A percentile compares a stretch with the other conserved stretches of the same genome.
Conservation (phyloP, 2,797 vertebrate species). For the Chromis chromis region DNA sequence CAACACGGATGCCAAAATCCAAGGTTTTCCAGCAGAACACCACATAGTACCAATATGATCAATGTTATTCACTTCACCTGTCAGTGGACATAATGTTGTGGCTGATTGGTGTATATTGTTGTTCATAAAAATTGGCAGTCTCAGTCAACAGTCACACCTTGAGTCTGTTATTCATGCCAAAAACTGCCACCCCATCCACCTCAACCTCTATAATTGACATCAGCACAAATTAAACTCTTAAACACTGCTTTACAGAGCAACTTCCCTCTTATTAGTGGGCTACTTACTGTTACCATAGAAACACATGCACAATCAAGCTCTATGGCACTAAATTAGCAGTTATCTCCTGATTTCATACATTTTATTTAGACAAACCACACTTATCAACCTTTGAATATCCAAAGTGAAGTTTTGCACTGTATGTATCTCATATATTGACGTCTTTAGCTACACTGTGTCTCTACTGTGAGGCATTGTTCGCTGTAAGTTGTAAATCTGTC, state of each 20-base stretch:
- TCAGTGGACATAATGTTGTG: too few species aligned
- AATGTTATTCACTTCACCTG: too few species aligned
- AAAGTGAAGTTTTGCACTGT: not conserved
- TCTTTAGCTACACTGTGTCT: too few species aligned
- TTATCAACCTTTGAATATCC: not conserved
- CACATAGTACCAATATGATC: too few species aligned
- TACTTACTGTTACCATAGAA: conserved; percentile 35
- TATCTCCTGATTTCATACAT: not conserved
- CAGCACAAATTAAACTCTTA: conserved; percentile 39
- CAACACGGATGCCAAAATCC: too few species aligned
- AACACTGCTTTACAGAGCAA: conserved; percentile 17
- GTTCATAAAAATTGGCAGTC: not conserved
- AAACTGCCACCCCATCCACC: conserved; percentile 11
- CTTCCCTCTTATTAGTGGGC: conserved; percentile 17
- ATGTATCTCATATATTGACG: too few species aligned
- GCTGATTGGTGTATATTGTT: not conserved
- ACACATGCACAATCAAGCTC: conserved; percentile 7
- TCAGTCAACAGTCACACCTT: conserved; percentile 11
- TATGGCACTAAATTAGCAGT: not conserved
- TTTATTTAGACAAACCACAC: not conserved
- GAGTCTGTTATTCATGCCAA: conserved; percentile 21
- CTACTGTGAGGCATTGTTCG: not conserved
- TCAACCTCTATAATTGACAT: conserved; percentile 39
- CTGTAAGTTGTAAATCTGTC: not conserved
- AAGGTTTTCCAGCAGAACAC: too few species aligned